A percentile compares a stretch with the other conserved stretches of the same genome.
phyloP scores from a whole-genome alignment of 2,888 invertebrate species.

The Blomia tropicalis region DNA sequence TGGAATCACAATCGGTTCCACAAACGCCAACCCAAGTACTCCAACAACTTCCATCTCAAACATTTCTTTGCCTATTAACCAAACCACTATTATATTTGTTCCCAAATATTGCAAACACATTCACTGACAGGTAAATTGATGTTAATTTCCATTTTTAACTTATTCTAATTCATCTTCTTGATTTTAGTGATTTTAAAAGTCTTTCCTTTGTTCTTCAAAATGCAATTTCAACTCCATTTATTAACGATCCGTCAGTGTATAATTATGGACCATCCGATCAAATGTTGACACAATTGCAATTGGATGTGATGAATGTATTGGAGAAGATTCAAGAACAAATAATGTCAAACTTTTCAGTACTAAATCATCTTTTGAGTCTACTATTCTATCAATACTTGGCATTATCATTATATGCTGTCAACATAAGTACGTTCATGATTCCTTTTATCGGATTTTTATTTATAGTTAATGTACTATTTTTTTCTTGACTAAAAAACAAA shows the following conservation, averaged over 20 bases:
- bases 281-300: conserved; percentile 61
- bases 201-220: conserved; percentile 60
- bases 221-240: conserved; percentile 58
- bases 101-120: conserved; percentile 64
- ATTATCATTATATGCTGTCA: conserved; percentile 48
- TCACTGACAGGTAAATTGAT: conserved; percentile 18
- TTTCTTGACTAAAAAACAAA: no score
- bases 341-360: conserved; percentile 31
- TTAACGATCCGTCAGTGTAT: conserved; percentile 7
- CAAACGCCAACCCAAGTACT: not conserved
- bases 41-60: conserved; percentile 63
- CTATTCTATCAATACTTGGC: conserved; percentile 50
- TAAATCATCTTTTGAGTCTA: conserved; percentile 49
- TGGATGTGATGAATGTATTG: conserved; percentile 66
- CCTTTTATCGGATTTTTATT: not conserved
- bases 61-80: conserved; percentile 79
- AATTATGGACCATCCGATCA: conserved; percentile 22
- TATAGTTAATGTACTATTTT: not conserved
- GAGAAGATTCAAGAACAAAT: conserved; percentile 62
- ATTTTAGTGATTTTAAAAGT: conserved; percentile 51
- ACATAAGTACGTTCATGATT: conserved; percentile 19
- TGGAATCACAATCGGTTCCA: not conserved
- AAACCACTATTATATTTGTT: conserved; percentile 91
- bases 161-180: conserved; percentile 15
- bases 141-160: not conserved